These are phyloP conservation scores for Danio tinwini DNA, from an alignment of 2,797 vertebrate genomes.

Conservation along the genomic window DNA sequence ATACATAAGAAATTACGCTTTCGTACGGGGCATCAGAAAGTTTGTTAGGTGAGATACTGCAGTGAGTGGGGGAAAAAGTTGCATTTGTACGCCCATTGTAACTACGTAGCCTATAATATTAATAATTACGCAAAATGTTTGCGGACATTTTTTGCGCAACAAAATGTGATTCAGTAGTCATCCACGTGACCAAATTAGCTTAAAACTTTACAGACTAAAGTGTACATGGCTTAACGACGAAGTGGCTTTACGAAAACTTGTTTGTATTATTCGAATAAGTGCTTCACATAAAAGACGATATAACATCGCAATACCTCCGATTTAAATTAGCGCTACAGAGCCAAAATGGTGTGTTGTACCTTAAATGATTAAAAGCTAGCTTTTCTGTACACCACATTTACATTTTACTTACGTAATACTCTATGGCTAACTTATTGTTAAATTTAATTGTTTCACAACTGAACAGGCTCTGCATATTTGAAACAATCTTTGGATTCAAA, in stretches of 20 bases:
- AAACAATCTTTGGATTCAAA: slow-evolving; percentile 25
- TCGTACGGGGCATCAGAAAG: slow-evolving; percentile 9
- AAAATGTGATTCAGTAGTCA: slow-evolving; percentile 37
- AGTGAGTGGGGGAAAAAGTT: background rate
- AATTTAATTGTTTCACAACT: background rate
- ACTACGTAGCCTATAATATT: background rate
- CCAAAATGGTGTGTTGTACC: background rate
- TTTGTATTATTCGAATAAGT: slow-evolving; percentile 20
- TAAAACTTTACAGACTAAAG: background rate
- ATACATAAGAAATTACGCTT: slow-evolving; percentile 40
- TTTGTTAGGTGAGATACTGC: slow-evolving; percentile 25
- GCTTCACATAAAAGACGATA: slow-evolving; percentile 10
- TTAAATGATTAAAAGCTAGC: background rate
- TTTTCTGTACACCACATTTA: background rate
- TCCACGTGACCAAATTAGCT: slow-evolving; percentile 8
- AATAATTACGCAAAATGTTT: background rate
- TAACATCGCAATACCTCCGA: slow-evolving; percentile 12
- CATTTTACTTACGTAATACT: background rate
- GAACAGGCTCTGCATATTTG: background rate
- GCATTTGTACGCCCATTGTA: background rate
- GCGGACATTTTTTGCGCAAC: background rate
- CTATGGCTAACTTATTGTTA: background rate
- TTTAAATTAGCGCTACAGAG: background rate
- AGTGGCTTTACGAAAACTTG: slow-evolving; percentile 29
- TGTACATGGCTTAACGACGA: background rate